Conservation (phyloP, 2,888 invertebrate genomes). For the Hedychridium roseum region DNA sequence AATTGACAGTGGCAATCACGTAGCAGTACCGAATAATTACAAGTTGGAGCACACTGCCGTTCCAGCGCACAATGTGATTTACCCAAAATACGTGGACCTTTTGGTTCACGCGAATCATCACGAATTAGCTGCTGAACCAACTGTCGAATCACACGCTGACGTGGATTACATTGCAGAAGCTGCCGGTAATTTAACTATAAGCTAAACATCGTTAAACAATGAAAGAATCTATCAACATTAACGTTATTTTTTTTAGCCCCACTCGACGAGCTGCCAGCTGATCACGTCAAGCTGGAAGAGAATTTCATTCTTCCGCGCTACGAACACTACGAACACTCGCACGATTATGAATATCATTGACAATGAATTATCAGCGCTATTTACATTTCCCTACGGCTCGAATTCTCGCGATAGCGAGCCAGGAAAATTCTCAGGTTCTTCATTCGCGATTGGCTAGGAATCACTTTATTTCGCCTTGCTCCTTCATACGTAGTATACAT, state of each 20-base stretch:
- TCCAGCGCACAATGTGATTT: too few species aligned
- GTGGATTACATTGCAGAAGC: constrained; percentile 9
- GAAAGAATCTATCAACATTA: neutral
- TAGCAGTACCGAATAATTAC: constrained; percentile 37
- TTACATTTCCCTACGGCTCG: too few species aligned
- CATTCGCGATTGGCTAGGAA: constrained; percentile 18
- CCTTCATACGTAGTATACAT: constrained; percentile 37
- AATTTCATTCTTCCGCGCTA: constrained; percentile 23
- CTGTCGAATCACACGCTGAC: constrained; percentile 2
- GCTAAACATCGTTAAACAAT: neutral
- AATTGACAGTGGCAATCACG: constrained; percentile 43
- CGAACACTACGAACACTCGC: constrained; percentile 26
- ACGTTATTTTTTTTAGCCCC: constrained; percentile 12
- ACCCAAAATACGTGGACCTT: too few species aligned
- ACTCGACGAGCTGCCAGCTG: constrained; percentile 5
- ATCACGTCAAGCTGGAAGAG: constrained; percentile 25
- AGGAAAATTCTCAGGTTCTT: constrained; percentile 5
- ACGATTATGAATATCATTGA: constrained; percentile 36
- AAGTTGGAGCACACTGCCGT: constrained; percentile 24
- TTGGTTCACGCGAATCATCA: constrained; percentile 16
- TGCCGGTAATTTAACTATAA: neutral
- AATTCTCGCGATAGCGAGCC: too few species aligned
- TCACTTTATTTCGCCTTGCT: constrained; percentile 35
- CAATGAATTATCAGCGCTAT: too few species aligned
- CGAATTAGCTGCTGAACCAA: constrained; percentile 3